A percentile compares a stretch with the other conserved stretches of the same genome.
Evolutionary conservation across 1,140 invertebrate species (phyloP).

Genomic region (Caenorhabditis latens): DNA sequence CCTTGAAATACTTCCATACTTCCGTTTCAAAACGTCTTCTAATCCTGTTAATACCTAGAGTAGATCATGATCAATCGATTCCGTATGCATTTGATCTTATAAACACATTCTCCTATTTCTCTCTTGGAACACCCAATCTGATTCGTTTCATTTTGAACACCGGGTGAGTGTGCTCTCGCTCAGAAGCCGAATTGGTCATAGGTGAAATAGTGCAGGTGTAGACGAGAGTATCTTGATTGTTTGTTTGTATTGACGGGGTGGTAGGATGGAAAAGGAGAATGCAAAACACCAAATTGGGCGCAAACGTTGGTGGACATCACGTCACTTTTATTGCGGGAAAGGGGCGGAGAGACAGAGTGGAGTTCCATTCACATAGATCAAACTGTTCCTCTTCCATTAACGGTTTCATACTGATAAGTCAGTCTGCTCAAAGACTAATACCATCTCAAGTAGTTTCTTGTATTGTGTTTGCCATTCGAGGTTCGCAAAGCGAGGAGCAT

Average conservation of each 20-base stretch:
- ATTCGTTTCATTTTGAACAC: slow-evolving; percentile 16
- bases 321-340: no score
- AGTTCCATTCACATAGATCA: no score
- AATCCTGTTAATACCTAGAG: not conserved
- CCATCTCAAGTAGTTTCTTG: slow-evolving; percentile 30
- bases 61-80: not conserved
- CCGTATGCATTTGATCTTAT: slow-evolving; percentile 11
- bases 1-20: no score
- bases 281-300: not conserved
- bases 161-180: not conserved
- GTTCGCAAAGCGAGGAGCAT: not conserved
- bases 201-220: not conserved
- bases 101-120: not conserved
- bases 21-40: no score
- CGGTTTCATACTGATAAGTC: not conserved
- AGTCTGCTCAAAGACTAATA: slow-evolving; percentile 19
- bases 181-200: not conserved
- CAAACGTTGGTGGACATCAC: not conserved
- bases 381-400: no score
- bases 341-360: no score
- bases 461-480: slow-evolving; percentile 23
- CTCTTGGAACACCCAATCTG: not conserved
- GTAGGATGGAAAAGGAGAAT: not conserved
- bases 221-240: slow-evolving; percentile 37
- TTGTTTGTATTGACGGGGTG: slow-evolving; percentile 31